phyloP scores from a whole-genome alignment of 2,888 invertebrate species.

The Dolichopus griseipennis region DNA sequence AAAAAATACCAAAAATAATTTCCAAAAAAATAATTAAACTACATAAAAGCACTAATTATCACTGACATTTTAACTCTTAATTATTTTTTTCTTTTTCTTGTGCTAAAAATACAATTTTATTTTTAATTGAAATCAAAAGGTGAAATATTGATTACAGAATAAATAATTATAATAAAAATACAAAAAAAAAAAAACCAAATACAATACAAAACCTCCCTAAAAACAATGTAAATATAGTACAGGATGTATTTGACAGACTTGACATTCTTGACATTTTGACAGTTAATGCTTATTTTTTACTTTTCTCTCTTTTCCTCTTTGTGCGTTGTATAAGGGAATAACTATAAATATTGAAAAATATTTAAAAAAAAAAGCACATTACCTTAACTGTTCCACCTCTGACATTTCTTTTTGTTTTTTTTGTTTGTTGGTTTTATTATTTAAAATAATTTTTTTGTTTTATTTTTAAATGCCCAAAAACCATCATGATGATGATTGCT shows the following conservation, averaged over 20 bases:
- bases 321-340: too few relatives aligned
- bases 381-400: slow-evolving; percentile 6
- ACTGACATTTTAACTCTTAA: not conserved
- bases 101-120: not conserved
- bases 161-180: not conserved
- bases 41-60: not conserved
- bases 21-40: too few relatives aligned
- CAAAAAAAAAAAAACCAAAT: not conserved
- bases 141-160: slow-evolving; percentile 1
- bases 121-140: not conserved
- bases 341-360: too few relatives aligned
- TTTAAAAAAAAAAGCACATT: not conserved
- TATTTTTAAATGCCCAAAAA: not conserved
- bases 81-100: not conserved
- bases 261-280: slow-evolving; percentile 4
- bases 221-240: not conserved
- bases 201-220: not conserved
- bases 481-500: slow-evolving; percentile 1
- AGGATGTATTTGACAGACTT: not conserved
- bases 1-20: too few relatives aligned
- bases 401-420: too few relatives aligned
- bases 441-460: not conserved
- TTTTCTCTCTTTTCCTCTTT: not conserved
- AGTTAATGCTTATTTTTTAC: not conserved
- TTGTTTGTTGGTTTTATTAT: not conserved